Evolutionary conservation across 2,797 vertebrate species (phyloP).

Genomic region (Chelmon rostratus): DNA sequence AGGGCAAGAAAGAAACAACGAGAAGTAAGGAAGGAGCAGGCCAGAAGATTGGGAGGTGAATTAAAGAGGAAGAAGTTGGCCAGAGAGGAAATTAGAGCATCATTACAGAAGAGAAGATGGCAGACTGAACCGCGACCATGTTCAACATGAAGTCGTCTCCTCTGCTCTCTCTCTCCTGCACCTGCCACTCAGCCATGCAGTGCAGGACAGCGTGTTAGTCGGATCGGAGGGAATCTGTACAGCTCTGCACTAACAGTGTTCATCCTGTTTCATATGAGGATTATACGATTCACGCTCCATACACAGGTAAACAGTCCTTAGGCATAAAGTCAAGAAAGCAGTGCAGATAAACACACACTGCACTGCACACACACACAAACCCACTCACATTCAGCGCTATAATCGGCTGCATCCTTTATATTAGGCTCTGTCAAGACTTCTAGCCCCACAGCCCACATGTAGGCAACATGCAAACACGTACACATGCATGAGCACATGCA

Average conservation of each 20-base stretch:
- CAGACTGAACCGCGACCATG: not conserved
- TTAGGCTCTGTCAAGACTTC: conserved; percentile 58
- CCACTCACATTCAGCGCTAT: conserved; percentile 38
- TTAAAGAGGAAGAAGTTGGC: conserved; percentile 1
- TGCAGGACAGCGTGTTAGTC: not conserved
- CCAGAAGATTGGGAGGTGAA: not conserved
- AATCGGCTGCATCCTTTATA: conserved; percentile 60
- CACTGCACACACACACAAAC: conserved; percentile 14
- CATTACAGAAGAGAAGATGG: conserved; percentile 22
- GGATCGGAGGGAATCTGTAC: conserved; percentile 27
- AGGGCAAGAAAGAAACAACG: not conserved
- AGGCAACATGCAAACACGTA: conserved; percentile 42
- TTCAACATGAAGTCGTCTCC: conserved; percentile 25
- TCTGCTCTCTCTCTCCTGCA: not conserved
- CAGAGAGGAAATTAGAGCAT: conserved; percentile 17
- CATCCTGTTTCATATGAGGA: conserved; percentile 47
- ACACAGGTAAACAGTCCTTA: conserved; percentile 45
- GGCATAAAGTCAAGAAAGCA: conserved; percentile 24
- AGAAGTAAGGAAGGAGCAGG: not conserved
- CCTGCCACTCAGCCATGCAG: conserved; percentile 20
- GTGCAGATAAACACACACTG: conserved; percentile 38
- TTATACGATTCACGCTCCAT: conserved; percentile 37
- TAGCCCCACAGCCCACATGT: conserved; percentile 56
- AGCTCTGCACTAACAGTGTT: conserved; percentile 11
- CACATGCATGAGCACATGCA: conserved; percentile 25